Percentiles rank a stretch among this genome's conserved stretches.
Conservation (phyloP, 2,888 invertebrate species). For the Druceiella hillmani region DNA sequence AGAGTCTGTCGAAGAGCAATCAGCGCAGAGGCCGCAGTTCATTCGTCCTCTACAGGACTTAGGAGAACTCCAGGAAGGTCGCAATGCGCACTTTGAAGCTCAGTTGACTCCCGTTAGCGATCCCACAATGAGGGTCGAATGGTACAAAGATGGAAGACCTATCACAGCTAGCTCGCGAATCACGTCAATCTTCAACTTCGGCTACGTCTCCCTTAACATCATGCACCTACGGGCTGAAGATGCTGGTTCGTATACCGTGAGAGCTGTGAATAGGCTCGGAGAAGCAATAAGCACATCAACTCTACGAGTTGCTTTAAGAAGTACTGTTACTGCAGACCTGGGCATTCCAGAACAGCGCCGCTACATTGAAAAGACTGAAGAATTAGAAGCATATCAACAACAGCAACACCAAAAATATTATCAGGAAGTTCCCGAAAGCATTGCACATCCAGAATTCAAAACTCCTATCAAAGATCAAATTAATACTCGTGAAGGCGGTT, state of each 20-base stretch:
- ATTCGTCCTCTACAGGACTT: conserved; percentile 82
- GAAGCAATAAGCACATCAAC: conserved; percentile 83
- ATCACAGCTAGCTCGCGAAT: conserved; percentile 97
- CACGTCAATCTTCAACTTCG: conserved; percentile 97
- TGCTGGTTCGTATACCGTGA: conserved; percentile 89
- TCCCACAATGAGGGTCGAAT: conserved; percentile 90
- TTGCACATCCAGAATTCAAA: conserved; percentile 79
- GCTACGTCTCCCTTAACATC: conserved; percentile 97
- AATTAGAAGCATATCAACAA: conserved; percentile 83
- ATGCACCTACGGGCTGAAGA: conserved; percentile 98
- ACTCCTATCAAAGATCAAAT: conserved; percentile 84
- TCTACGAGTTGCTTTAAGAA: conserved; percentile 69
- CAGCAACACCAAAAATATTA: conserved; percentile 75
- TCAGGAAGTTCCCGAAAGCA: conserved; percentile 75
- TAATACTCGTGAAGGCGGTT: conserved; percentile 85
- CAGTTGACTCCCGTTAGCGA: conserved; percentile 90
- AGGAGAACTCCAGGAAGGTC: conserved; percentile 83
- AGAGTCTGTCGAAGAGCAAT: conserved; percentile 77
- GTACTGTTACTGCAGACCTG: conserved; percentile 79
- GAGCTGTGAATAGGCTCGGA: conserved; percentile 86
- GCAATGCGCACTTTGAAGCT: conserved; percentile 90
- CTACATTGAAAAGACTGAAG: conserved; percentile 88
- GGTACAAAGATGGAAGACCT: conserved; percentile 92
- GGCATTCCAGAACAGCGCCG: conserved; percentile 87
- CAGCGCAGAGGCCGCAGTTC: conserved; percentile 78